A percentile compares a stretch with the other conserved stretches of the same genome.
phyloP scores from a whole-genome alignment of 2,113 vertebrate genomes.

The Microtus richardsoni region DNA sequence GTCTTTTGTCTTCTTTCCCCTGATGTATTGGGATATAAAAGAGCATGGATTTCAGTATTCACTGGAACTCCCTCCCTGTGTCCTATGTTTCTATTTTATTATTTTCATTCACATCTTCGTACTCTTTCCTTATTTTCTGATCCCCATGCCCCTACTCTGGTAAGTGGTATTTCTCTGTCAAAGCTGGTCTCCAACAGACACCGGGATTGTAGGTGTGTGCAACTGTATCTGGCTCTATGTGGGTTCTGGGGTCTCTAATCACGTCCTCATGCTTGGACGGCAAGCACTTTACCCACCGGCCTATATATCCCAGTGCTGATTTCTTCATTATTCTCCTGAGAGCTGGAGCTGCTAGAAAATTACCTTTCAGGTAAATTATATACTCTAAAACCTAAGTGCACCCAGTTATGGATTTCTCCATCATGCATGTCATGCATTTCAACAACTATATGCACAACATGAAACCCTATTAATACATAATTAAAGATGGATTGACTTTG shows the following conservation, averaged over 20 bases:
- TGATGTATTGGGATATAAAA: too few species aligned
- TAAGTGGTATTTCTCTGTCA: too few species aligned
- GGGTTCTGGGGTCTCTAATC: background rate
- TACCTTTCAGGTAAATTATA: background rate
- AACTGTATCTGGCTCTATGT: background rate
- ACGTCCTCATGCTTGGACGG: background rate
- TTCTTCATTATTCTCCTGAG: background rate
- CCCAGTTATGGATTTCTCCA: background rate
- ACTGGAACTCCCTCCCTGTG: too few species aligned
- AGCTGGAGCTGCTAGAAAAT: background rate
- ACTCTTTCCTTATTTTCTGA: too few species aligned
- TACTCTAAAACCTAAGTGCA: background rate
- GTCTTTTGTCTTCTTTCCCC: too few species aligned
- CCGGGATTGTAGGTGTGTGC: too few species aligned
- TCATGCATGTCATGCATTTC: background rate
- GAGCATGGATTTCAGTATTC: too few species aligned
- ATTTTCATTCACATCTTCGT: too few species aligned
- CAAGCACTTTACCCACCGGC: background rate
- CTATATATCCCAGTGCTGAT: background rate
- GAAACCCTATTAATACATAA: background rate
- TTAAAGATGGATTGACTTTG: background rate
- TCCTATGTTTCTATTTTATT: too few species aligned
- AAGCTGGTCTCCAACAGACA: too few species aligned
- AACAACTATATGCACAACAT: background rate
- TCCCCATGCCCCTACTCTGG: too few species aligned